A percentile compares a stretch with the other conserved stretches of the same genome.
phyloP scores from a whole-genome alignment of 2,888 invertebrate genomes.

The Hypomecis atomaria region DNA sequence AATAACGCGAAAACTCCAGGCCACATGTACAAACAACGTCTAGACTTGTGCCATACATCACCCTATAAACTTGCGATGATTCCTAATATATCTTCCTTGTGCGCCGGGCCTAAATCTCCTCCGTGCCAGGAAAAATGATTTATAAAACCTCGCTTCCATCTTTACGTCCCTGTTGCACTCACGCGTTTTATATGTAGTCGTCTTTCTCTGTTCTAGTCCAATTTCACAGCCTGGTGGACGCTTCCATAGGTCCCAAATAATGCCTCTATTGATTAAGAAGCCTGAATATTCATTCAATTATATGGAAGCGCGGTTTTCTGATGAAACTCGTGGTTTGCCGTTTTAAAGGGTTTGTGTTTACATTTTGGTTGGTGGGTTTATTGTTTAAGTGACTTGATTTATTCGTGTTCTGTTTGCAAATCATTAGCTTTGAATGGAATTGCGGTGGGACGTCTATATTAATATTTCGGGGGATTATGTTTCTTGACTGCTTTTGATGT shows the following conservation, averaged over 20 bases:
- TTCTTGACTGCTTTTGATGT: background rate
- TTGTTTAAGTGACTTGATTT: constrained; percentile 36
- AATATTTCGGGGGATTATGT: constrained; percentile 12
- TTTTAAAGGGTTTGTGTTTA: constrained; percentile 51
- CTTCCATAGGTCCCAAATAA: constrained; percentile 75
- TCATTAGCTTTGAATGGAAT: constrained; percentile 34
- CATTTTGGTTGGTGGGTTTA: constrained; percentile 39
- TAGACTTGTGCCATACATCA: constrained; percentile 37
- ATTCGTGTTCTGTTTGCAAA: constrained; percentile 38
- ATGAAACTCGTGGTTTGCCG: constrained; percentile 63
- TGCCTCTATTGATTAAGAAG: constrained; percentile 82
- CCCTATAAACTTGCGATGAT: constrained; percentile 40
- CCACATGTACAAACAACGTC: constrained; percentile 32
- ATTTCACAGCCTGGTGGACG: constrained; percentile 81
- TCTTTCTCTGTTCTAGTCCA: constrained; percentile 74
- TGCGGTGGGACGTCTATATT: constrained; percentile 13
- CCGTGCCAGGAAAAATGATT: constrained; percentile 81
- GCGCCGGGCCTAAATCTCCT: constrained; percentile 64
- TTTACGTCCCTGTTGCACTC: constrained; percentile 55
- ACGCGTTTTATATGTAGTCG: constrained; percentile 39
- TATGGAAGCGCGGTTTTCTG: constrained; percentile 70
- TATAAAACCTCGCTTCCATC: constrained; percentile 72
- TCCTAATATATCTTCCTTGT: constrained; percentile 48
- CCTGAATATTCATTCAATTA: constrained; percentile 84
- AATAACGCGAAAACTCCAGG: constrained; percentile 36